Percentiles rank a stretch among this genome's conserved stretches.
Evolutionary conservation across 2,113 vertebrate genomes (phyloP).

Genomic region (Nothoprocta perdicaria): DNA sequence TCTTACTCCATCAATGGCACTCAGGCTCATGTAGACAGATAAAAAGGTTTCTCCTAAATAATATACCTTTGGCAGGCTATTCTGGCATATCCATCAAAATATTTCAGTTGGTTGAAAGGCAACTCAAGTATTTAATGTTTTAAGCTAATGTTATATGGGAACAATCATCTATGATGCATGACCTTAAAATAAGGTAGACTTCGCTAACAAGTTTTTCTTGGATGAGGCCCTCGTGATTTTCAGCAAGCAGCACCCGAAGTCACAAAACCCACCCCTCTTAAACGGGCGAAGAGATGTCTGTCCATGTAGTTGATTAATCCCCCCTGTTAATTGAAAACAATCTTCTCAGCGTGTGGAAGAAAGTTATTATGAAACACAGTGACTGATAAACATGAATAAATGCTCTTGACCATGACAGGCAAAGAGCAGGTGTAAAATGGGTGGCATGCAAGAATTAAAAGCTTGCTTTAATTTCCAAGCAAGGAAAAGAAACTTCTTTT

Average conservation of each 20-base stretch:
- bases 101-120: constrained; percentile 41
- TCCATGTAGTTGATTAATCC: background rate
- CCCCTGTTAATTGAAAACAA: background rate
- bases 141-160: constrained; percentile 59
- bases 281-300: background rate
- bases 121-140: constrained; percentile 60
- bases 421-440: background rate
- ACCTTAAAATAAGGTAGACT: constrained; percentile 1
- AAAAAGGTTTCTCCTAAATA: constrained; percentile 54
- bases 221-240: constrained; percentile 4
- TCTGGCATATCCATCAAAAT: constrained; percentile 25
- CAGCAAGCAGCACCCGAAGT: background rate
- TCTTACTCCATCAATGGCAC: background rate
- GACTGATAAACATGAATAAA: background rate
- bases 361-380: background rate
- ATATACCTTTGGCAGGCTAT: constrained; percentile 28
- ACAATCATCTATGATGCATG: constrained; percentile 36
- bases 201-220: background rate
- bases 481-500: background rate
- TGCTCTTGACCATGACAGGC: background rate
- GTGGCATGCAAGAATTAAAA: background rate
- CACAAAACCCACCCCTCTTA: background rate
- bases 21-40: background rate
- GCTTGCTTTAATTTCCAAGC: background rate
- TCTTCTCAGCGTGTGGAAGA: background rate